Evolutionary conservation across 2,113 vertebrate genomes (phyloP).

Genomic region (Centrocercus urophasianus): DNA sequence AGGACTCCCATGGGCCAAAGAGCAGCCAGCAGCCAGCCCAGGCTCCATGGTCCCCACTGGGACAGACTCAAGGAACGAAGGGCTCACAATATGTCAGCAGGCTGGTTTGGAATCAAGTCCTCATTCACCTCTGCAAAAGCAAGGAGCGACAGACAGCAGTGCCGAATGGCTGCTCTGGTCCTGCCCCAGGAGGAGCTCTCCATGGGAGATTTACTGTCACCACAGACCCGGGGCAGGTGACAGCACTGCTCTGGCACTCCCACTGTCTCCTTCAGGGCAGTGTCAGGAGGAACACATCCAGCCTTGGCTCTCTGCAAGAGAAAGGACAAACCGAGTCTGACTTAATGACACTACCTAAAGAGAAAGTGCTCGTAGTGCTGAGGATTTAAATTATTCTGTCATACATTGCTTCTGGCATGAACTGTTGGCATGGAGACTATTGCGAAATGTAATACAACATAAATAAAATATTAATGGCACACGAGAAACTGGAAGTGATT

Average conservation of each 20-base stretch:
- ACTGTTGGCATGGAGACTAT: slow-evolving; percentile 70
- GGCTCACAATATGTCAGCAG: background rate
- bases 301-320: background rate
- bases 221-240: background rate
- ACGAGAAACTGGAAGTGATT: slow-evolving; percentile 16
- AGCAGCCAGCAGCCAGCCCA: background rate
- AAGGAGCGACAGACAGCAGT: background rate
- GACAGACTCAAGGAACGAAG: background rate
- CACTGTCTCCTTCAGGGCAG: background rate
- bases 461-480: slow-evolving; percentile 67
- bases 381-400: slow-evolving; percentile 36
- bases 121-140: background rate
- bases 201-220: no score
- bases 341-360: background rate
- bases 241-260: background rate
- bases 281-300: background rate
- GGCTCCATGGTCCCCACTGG: background rate
- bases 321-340: background rate
- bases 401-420: slow-evolving; percentile 55
- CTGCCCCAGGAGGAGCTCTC: background rate
- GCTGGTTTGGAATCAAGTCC: background rate
- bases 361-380: background rate
- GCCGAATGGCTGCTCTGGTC: background rate
- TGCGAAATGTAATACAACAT: slow-evolving; percentile 39
- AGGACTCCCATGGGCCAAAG: background rate